Percentiles rank a stretch among this genome's conserved stretches.
Conservation (phyloP, 2,888 invertebrate genomes). For the Erannis defoliaria region DNA sequence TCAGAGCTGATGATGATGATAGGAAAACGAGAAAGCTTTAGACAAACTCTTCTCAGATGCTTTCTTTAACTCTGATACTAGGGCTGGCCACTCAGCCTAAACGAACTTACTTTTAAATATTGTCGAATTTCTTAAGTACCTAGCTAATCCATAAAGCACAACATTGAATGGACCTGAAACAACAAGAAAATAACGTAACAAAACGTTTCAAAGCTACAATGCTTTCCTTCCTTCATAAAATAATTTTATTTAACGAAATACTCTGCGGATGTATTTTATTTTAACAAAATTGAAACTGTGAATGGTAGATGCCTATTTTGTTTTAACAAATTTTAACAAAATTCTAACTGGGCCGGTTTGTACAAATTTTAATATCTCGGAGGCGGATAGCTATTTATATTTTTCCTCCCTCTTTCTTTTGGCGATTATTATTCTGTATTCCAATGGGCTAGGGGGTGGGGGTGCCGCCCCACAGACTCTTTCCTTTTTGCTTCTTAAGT, state of each 20-base stretch:
- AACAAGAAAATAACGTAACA: slow-evolving; percentile 33
- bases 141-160: slow-evolving; percentile 5
- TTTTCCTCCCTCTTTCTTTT: slow-evolving; percentile 85
- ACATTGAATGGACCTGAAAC: slow-evolving; percentile 11
- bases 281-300: slow-evolving; percentile 67
- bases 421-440: slow-evolving; percentile 87
- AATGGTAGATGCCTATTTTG: background rate
- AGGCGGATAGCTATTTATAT: slow-evolving; percentile 85
- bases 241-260: slow-evolving; percentile 44
- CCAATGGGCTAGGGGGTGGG: slow-evolving; percentile 70
- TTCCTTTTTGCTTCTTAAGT: slow-evolving; percentile 87
- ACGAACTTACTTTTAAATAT: no score
- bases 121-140: background rate
- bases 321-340: slow-evolving; percentile 65
- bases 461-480: slow-evolving; percentile 78
- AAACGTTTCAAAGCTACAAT: slow-evolving; percentile 44
- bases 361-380: slow-evolving; percentile 83
- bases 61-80: no score
- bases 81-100: no score
- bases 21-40: no score
- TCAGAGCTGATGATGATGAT: no score
- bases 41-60: no score
- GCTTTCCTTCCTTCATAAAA: slow-evolving; percentile 43
- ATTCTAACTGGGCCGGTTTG: slow-evolving; percentile 71
- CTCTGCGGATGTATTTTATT: slow-evolving; percentile 18